Base-by-base conservation (phyloP, 2,113 vertebrate genomes). In the Macroglossus sobrinus region DNA sequence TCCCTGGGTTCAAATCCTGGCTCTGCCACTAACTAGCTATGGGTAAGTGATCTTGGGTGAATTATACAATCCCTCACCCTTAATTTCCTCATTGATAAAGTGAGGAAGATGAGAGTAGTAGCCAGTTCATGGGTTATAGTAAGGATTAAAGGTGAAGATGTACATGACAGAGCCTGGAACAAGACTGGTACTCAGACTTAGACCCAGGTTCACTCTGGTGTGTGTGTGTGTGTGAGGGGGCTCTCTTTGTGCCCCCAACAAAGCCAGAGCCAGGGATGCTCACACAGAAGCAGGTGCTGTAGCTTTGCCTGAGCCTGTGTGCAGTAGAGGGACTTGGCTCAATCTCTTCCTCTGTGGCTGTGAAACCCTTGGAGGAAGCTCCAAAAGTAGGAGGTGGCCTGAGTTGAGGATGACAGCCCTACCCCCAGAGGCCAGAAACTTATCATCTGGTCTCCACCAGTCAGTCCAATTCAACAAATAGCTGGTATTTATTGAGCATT, bases 1-100 rank as follows among this genome's bases (percentile, higher is more conserved):
- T 72, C 3, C 79, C 95, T 96, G 96, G 74, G 64, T 95, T 92
- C 96, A 96, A 82, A 61, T 96, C 93, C 95, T 87, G 74, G 26
- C 69, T 96, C 94, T 91, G 64, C 69, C 69, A 53, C 89, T 91
- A 93, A 43, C 38, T 40, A 53, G 95, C 82, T 85, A 19, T 64
- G 43, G 33, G 21, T 76, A 12, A 35, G 69, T 38, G 80, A 68
- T 40, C 47, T 61, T 71, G 76, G 5, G 45, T n/a, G 59, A 72
- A 28, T 64, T 43, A 12, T 0, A 0, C 14, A 38, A 22, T 4
- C 4, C 57, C 33, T 24, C 28, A 16, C 35, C 30, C 57, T 75
- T 1, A 8, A 47, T 13, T 10, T 72, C 57, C 80, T 59, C 24
- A 2, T 16, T 26, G 72, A 47, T 40, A 33, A 72, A 82, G 45